phyloP scores from a whole-genome alignment of 2,888 invertebrate species.

The Harpalus rubripes region DNA sequence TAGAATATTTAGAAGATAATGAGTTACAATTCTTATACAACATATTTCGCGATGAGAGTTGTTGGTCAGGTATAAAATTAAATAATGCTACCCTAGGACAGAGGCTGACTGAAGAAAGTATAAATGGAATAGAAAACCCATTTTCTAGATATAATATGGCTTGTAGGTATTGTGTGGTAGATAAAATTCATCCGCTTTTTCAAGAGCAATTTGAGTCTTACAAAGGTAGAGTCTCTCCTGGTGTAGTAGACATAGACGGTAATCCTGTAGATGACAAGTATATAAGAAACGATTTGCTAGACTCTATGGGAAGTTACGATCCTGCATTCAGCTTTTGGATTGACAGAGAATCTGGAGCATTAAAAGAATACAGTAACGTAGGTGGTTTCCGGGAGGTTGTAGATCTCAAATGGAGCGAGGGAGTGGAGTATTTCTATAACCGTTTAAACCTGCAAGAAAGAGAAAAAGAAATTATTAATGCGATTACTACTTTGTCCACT shows the following conservation, averaged over 20 bases:
- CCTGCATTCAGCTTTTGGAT: slow-evolving; percentile 66
- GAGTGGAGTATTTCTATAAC: slow-evolving; percentile 67
- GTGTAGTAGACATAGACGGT: slow-evolving; percentile 33
- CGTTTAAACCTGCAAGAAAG: slow-evolving; percentile 56
- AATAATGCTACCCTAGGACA: slow-evolving; percentile 64
- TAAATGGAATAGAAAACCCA: slow-evolving; percentile 67
- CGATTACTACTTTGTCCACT: slow-evolving; percentile 26
- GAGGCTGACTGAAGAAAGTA: slow-evolving; percentile 68
- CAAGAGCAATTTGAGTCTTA: slow-evolving; percentile 59
- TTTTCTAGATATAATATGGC: slow-evolving; percentile 68
- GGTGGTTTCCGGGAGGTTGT: slow-evolving; percentile 66
- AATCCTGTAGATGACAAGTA: slow-evolving; percentile 56
- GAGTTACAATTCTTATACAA: slow-evolving; percentile 64
- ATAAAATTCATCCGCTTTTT: slow-evolving; percentile 67
- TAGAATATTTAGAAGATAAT: slow-evolving; percentile 67
- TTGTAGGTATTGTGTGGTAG: slow-evolving; percentile 67
- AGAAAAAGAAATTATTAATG: slow-evolving; percentile 39
- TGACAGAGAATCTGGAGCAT: slow-evolving; percentile 67
- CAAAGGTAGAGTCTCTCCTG: slow-evolving; percentile 52
- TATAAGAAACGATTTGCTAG: slow-evolving; percentile 60
- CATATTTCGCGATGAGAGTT: slow-evolving; percentile 67
- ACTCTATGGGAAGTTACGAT: slow-evolving; percentile 54
- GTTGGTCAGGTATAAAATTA: slow-evolving; percentile 67
- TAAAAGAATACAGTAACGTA: slow-evolving; percentile 63
- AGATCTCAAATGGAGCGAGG: slow-evolving; percentile 67